Conservation (phyloP, 1,140 invertebrate genomes). For the Danaus melanippus region DNA sequence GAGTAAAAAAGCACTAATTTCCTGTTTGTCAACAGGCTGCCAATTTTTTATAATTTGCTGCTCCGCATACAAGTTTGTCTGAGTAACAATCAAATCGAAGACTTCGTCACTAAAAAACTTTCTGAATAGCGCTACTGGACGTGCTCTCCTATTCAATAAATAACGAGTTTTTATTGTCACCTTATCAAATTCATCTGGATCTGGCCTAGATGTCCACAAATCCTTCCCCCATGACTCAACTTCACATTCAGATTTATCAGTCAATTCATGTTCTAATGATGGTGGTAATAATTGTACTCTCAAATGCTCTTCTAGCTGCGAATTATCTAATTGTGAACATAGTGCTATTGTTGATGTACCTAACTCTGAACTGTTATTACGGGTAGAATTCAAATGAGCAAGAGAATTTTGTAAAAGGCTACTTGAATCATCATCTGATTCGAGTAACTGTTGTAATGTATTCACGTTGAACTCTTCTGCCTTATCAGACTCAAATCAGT, state of each 20-base stretch:
- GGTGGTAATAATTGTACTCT: constrained; percentile 19
- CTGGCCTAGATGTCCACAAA: constrained; percentile 26
- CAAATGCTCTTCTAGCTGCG: constrained; percentile 20
- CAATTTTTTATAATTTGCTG: constrained; percentile 28
- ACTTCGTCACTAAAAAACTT: constrained; percentile 31
- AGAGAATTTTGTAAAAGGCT: constrained; percentile 20
- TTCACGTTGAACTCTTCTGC: constrained; percentile 26
- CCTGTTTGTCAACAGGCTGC: constrained; percentile 3
- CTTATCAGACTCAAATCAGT: constrained; percentile 26
- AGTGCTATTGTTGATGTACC: constrained; percentile 24
- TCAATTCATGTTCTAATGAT: neutral
- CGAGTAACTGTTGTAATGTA: constrained; percentile 26
- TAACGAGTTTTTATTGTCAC: constrained; percentile 24
- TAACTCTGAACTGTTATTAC: constrained; percentile 17
- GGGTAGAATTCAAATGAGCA: constrained; percentile 17
- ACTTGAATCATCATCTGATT: constrained; percentile 12
- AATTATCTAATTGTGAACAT: constrained; percentile 25
- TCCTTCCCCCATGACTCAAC: constrained; percentile 25
- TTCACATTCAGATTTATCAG: constrained; percentile 28
- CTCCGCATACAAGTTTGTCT: constrained; percentile 29
- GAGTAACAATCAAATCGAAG: constrained; percentile 23
- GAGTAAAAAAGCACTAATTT: constrained; percentile 31
- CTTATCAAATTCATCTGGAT: constrained; percentile 28
- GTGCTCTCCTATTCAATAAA: constrained; percentile 24
- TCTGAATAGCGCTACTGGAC: constrained; percentile 23